phyloP scores from a whole-genome alignment of 1,140 invertebrate species.

The Calliphora vicina region DNA sequence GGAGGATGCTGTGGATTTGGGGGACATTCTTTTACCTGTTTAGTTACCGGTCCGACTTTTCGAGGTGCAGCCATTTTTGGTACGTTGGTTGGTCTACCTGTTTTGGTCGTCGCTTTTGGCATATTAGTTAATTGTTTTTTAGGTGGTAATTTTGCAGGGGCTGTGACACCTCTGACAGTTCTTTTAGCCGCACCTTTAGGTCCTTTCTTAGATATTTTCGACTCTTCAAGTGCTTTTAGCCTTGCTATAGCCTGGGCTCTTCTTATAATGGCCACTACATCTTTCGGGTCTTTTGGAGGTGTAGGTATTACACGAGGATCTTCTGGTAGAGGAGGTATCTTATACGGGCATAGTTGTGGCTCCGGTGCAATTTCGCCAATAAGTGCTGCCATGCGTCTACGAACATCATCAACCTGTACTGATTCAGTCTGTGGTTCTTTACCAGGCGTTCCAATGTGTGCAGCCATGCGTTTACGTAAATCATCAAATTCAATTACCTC shows the following conservation, averaged over 20 bases:
- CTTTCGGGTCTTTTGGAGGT: neutral
- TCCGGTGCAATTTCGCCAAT: neutral
- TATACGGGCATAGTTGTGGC: neutral
- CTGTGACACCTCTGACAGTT: neutral
- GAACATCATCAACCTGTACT: neutral
- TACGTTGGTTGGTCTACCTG: neutral
- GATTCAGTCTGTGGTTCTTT: neutral
- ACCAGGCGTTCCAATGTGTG: neutral
- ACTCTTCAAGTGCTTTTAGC: slow-evolving; percentile 4
- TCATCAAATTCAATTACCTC: neutral
- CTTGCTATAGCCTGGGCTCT: neutral
- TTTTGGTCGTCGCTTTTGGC: neutral
- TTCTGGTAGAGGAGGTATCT: neutral
- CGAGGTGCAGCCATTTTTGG: neutral
- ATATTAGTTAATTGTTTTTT: neutral
- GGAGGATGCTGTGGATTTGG: neutral
- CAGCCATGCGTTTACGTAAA: neutral
- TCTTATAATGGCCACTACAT: neutral
- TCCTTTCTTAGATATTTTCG: neutral
- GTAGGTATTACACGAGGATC: neutral
- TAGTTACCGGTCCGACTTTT: neutral
- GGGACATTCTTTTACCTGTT: neutral
- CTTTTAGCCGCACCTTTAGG: neutral
- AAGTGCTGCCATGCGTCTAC: neutral
- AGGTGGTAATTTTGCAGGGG: neutral